Percentiles rank a stretch among this genome's conserved stretches.
Evolutionary conservation across 1,140 invertebrate species (phyloP).

Genomic region (Zeugodacus cucurbitae): DNA sequence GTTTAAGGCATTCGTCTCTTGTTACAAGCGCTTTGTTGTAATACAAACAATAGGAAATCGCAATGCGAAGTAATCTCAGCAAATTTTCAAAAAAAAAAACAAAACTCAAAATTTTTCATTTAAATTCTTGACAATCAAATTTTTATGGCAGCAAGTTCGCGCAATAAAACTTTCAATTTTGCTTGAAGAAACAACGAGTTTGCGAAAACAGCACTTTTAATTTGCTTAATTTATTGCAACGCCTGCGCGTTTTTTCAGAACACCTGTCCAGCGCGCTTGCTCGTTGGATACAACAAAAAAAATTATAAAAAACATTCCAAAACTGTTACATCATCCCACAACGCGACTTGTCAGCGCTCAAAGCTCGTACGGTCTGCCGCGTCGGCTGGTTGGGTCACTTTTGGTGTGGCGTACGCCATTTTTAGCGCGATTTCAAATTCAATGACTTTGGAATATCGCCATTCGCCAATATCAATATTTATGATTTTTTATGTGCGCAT

Average conservation of each 20-base stretch:
- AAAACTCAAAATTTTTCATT: not conserved
- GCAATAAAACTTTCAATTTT: not conserved
- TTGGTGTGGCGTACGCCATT: not conserved
- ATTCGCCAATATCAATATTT: constrained; percentile 16
- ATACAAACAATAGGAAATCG: not conserved
- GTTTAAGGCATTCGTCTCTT: not conserved
- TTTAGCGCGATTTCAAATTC: constrained; percentile 22
- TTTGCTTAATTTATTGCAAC: constrained; percentile 37
- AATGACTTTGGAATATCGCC: not conserved
- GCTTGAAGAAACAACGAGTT: not conserved
- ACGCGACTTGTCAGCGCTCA: not conserved
- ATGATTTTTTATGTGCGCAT: not conserved
- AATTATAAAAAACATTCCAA: not conserved
- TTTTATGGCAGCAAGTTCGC: not conserved
- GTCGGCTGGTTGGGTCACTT: not conserved
- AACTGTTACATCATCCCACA: constrained; percentile 31
- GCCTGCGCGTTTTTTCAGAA: not conserved
- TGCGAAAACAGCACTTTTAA: not conserved
- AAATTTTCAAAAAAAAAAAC: not conserved
- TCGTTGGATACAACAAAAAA: not conserved
- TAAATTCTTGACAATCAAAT: not conserved
- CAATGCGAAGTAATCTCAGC: not conserved
- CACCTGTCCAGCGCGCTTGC: not conserved
- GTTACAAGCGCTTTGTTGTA: not conserved
- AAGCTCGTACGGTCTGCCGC: not conserved